Evolutionary conservation across 2,113 vertebrate genomes (phyloP).

Genomic region (Boleophthalmus pectinirostris): DNA sequence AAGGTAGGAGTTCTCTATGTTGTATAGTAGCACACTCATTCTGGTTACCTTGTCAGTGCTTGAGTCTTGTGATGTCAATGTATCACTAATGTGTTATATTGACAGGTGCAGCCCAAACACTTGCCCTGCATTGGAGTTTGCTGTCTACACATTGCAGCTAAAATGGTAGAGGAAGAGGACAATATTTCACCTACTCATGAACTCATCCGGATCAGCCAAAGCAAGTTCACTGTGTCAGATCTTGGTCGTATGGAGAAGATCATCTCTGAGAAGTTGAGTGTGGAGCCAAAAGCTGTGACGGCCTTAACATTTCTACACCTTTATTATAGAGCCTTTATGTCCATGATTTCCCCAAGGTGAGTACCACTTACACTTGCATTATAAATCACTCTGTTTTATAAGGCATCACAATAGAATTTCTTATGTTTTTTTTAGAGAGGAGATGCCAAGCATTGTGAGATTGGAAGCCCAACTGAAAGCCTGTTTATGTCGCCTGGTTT

Average conservation of each 20-base stretch:
- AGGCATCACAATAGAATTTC: slow-evolving; percentile 57
- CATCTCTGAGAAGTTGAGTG: slow-evolving; percentile 91
- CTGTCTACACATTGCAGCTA: slow-evolving; percentile 92
- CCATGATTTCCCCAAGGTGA: slow-evolving; percentile 86
- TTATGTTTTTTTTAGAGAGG: slow-evolving; percentile 79
- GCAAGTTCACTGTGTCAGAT: slow-evolving; percentile 96
- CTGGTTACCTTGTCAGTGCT: not conserved
- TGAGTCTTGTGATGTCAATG: not conserved
- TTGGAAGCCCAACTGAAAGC: slow-evolving; percentile 97
- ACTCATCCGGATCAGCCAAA: slow-evolving; percentile 95
- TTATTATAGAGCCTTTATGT: slow-evolving; percentile 86
- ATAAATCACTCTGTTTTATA: slow-evolving; percentile 11
- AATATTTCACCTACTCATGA: slow-evolving; percentile 86
- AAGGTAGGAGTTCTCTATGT: slow-evolving; percentile 79
- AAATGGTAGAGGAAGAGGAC: slow-evolving; percentile 86
- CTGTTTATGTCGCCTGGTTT: slow-evolving; percentile 91
- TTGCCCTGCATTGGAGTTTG: slow-evolving; percentile 93
- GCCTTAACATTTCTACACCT: slow-evolving; percentile 98
- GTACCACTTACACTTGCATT: slow-evolving; percentile 10
- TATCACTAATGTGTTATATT: slow-evolving; percentile 12
- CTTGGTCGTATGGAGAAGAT: slow-evolving; percentile 95
- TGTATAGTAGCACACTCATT: not conserved
- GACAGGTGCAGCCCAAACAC: slow-evolving; percentile 93
- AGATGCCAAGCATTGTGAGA: slow-evolving; percentile 88
- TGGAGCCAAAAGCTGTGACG: slow-evolving; percentile 91